Conservation (phyloP, 2,888 invertebrate genomes). For the Oeneis ivallda region DNA sequence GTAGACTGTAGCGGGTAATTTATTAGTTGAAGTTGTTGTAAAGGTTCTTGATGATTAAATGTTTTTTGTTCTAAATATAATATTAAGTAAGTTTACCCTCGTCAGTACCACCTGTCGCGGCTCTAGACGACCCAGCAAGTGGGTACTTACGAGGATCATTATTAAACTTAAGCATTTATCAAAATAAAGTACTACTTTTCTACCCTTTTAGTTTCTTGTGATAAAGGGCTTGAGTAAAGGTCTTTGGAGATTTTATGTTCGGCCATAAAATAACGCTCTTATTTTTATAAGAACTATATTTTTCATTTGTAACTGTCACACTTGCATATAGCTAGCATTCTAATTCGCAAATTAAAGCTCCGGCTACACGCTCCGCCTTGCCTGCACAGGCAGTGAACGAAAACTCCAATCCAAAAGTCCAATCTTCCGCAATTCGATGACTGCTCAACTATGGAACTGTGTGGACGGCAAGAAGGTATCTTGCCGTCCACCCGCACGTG, state of each 20-base stretch:
- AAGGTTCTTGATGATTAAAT: conserved; percentile 16
- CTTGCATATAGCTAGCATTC: background rate
- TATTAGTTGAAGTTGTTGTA: background rate
- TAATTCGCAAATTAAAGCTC: background rate
- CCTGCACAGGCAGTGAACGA: background rate
- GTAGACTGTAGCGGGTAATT: background rate
- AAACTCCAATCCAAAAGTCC: background rate
- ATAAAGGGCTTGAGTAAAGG: conserved; percentile 1
- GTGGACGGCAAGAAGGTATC: too few relatives aligned
- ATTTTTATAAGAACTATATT: background rate
- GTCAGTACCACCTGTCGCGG: conserved; percentile 28
- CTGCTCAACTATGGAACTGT: too few relatives aligned
- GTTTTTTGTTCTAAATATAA: conserved; percentile 8
- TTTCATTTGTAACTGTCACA: conserved; percentile 4
- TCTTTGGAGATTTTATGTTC: conserved; percentile 11
- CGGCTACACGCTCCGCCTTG: too few relatives aligned
- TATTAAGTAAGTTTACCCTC: conserved; percentile 22
- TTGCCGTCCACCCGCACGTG: background rate
- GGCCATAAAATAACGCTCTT: background rate
- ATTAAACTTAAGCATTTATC: conserved; percentile 29
- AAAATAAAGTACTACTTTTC: conserved; percentile 14
- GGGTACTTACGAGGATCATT: conserved; percentile 34
- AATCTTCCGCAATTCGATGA: background rate
- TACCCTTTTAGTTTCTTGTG: conserved; percentile 22
- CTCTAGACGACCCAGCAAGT: conserved; percentile 21